phyloP scores from a whole-genome alignment of 2,797 vertebrate genomes.

The Hirundo rustica region DNA sequence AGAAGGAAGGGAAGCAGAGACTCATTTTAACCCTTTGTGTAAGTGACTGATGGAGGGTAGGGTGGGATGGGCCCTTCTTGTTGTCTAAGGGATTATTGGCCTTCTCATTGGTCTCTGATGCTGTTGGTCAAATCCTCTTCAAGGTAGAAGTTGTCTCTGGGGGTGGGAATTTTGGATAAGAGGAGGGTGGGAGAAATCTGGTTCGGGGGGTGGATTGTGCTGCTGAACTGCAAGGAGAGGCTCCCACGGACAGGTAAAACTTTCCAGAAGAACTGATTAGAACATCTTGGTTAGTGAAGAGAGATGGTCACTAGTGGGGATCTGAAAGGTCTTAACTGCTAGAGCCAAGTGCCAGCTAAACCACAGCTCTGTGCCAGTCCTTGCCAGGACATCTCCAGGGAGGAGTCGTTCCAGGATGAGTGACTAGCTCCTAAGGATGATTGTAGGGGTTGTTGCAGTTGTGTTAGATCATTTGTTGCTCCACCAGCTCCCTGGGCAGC shows the following conservation, averaged over 20 bases:
- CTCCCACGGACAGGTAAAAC: background rate
- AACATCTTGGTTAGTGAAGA: background rate
- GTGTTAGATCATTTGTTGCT: too few species aligned
- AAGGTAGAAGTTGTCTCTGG: background rate
- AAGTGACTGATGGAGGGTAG: background rate
- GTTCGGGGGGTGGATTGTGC: background rate
- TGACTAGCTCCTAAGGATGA: too few species aligned
- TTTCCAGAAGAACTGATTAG: background rate
- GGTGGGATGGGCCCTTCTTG: background rate
- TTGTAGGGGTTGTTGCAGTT: too few species aligned
- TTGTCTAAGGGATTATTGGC: accelerated
- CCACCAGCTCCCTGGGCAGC: background rate
- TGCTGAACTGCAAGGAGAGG: background rate
- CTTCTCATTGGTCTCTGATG: background rate
- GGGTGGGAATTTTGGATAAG: background rate
- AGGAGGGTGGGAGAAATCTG: background rate
- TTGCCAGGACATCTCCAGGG: background rate
- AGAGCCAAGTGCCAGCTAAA: background rate
- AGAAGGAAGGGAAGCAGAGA: background rate
- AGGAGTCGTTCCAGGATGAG: too few species aligned
- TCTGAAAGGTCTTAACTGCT: background rate
- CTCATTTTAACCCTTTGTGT: background rate
- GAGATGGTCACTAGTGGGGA: background rate
- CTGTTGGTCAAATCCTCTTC: background rate
- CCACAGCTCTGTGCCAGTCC: background rate